Conservation (phyloP, 2,113 vertebrate genomes). For the Nycticryphes semicollaris region DNA sequence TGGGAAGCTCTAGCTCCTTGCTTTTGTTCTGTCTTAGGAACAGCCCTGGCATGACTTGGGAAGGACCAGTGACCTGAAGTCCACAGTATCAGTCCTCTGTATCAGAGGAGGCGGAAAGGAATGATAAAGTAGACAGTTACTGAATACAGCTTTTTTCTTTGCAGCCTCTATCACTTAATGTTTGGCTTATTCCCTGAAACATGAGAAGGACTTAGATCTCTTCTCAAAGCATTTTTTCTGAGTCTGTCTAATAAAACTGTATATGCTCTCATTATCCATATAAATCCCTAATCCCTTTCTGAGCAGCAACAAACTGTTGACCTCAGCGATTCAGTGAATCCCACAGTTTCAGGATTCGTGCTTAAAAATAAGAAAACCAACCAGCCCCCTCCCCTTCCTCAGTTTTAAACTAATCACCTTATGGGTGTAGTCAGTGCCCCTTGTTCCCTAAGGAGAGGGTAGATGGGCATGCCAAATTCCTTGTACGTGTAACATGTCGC, state of each 20-base stretch:
- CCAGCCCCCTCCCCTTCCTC: background rate
- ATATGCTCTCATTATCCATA: slow-evolving; percentile 18
- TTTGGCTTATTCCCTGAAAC: slow-evolving; percentile 46
- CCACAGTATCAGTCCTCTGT: accelerated
- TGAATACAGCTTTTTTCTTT: background rate
- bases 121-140: background rate
- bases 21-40: background rate
- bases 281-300: slow-evolving; percentile 17
- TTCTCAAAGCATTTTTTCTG: background rate
- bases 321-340: background rate
- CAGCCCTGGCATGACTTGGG: background rate
- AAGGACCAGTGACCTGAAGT: background rate
- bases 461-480: background rate
- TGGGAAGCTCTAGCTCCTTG: background rate
- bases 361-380: background rate
- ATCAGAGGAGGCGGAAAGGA: background rate
- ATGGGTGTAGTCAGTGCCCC: too few species aligned
- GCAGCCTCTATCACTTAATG: slow-evolving; percentile 24
- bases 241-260: slow-evolving; percentile 37
- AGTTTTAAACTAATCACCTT: background rate
- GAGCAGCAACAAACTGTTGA: slow-evolving; percentile 3
- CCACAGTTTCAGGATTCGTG: background rate
- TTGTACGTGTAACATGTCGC: accelerated
- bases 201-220: slow-evolving; percentile 32
- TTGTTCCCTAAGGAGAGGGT: background rate